A percentile compares a stretch with the other conserved stretches of the same genome.
phyloP scores from a whole-genome alignment of 1,140 invertebrate genomes.

The Ceratina calcarata region DNA sequence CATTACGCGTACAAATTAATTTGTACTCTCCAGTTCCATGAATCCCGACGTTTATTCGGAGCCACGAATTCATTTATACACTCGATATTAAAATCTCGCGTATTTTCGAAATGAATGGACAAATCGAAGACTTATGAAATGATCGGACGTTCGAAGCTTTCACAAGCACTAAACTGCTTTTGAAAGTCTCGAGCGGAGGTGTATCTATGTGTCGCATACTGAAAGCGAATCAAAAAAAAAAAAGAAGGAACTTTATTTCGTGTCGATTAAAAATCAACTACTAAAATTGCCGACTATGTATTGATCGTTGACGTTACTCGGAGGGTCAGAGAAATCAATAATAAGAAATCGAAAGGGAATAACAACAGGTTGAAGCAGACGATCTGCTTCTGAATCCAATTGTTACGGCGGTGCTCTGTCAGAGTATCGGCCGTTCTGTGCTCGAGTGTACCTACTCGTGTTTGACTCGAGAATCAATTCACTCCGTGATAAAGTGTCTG shows the following conservation, averaged over 20 bases:
- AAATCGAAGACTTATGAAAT: not conserved
- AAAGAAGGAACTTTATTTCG: not conserved
- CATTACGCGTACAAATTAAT: not conserved
- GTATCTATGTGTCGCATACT: not conserved
- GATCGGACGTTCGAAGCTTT: not conserved
- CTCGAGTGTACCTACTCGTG: conserved; percentile 37
- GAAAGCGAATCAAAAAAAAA: conserved; percentile 13
- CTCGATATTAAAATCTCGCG: not conserved
- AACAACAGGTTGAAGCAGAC: not conserved
- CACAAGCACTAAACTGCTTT: not conserved
- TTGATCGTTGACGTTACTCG: no score
- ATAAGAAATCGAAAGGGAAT: conserved; percentile 6
- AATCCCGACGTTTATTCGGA: no score
- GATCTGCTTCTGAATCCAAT: conserved; percentile 7
- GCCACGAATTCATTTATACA: no score
- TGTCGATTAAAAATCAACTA: not conserved
- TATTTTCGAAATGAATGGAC: not conserved
- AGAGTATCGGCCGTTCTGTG: conserved; percentile 30
- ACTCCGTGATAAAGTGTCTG: conserved; percentile 43
- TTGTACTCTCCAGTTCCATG: no score
- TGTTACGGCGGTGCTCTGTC: conserved; percentile 9
- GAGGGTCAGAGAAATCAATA: no score
- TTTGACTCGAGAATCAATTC: conserved; percentile 45
- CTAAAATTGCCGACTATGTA: no score
- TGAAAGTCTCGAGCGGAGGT: not conserved